Conservation (phyloP, 2,888 invertebrate genomes). For the Leptopilina drosophilae region DNA sequence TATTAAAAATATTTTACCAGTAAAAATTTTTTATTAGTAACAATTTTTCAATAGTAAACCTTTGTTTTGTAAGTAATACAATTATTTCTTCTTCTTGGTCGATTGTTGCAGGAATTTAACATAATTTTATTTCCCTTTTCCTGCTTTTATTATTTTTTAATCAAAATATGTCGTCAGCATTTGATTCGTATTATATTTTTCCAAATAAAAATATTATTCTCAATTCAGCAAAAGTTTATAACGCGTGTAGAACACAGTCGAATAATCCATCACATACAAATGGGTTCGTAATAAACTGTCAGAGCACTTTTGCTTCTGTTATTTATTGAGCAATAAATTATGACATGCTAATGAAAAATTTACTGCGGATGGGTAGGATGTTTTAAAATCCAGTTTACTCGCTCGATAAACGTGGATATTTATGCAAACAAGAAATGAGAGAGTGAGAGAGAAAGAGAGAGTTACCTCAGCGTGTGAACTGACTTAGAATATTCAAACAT, state of each 20-base stretch:
- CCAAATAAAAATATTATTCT: constrained; percentile 13
- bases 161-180: constrained; percentile 19
- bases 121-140: not conserved
- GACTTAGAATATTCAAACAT: not conserved
- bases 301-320: constrained; percentile 6
- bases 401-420: constrained; percentile 29
- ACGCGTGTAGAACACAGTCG: constrained; percentile 10
- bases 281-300: constrained; percentile 28
- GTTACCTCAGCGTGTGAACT: not conserved
- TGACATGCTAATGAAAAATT: constrained; percentile 25
- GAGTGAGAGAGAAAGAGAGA: not conserved
- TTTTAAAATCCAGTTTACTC: not conserved
- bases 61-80: too few relatives aligned
- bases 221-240: constrained; percentile 25
- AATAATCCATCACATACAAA: constrained; percentile 25
- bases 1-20: too few relatives aligned
- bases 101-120: too few relatives aligned
- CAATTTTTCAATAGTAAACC: too few relatives aligned
- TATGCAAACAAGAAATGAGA: constrained; percentile 13
- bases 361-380: not conserved
- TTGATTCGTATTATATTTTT: not conserved
- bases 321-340: constrained; percentile 33
- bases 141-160: not conserved
- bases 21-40: too few relatives aligned
- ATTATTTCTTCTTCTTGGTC: too few relatives aligned